Percentiles rank a stretch among this genome's conserved stretches.
These are phyloP conservation scores for Emydocephalus ijimae DNA, from an alignment of 2,113 vertebrate species.

Conservation along the genomic window DNA sequence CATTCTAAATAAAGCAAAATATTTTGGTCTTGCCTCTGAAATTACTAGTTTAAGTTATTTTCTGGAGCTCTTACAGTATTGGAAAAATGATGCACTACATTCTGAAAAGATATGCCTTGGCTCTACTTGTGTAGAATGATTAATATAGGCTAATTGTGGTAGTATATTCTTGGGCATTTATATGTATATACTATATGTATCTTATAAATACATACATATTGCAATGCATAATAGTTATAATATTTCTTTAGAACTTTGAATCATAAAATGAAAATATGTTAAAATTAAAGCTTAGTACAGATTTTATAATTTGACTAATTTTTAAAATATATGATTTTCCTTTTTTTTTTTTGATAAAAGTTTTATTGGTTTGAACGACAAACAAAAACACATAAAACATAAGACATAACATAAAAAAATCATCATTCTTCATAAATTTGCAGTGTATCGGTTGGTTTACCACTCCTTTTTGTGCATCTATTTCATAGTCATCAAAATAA, in stretches of 20 bases:
- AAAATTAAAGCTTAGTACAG: constrained; percentile 16
- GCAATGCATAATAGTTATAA: background rate
- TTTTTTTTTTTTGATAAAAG: no score
- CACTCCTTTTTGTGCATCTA: no score
- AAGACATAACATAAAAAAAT: no score
- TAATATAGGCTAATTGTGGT: background rate
- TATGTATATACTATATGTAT: constrained; percentile 9
- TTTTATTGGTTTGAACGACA: no score
- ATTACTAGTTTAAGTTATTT: background rate
- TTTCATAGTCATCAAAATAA: no score
- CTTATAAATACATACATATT: constrained; percentile 21
- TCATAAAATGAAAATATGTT: background rate
- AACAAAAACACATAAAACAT: no score
- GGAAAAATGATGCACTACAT: background rate
- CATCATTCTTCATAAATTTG: no score
- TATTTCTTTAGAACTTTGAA: background rate
- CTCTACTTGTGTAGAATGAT: background rate
- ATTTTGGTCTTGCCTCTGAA: background rate
- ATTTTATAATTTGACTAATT: constrained; percentile 37
- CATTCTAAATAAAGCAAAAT: background rate
- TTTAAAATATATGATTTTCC: no score
- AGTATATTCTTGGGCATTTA: background rate
- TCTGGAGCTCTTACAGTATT: background rate
- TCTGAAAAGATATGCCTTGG: background rate
- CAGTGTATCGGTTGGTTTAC: no score